Evolutionary conservation across 1,140 invertebrate species (phyloP).

Genomic region (Rhyzopertha dominica): DNA sequence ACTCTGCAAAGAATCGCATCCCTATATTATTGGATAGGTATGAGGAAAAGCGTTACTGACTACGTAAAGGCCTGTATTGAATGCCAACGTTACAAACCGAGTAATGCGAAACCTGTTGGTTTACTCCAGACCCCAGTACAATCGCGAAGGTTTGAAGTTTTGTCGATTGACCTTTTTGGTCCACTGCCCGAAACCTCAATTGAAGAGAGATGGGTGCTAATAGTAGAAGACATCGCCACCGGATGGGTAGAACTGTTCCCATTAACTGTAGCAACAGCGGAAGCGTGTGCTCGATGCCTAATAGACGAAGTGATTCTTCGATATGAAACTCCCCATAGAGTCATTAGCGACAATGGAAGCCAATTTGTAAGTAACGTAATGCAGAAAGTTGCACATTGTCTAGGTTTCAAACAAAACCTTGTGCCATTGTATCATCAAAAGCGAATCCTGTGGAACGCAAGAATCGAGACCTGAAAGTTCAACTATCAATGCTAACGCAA

Average conservation of each 20-base stretch:
- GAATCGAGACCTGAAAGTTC: constrained; percentile 43
- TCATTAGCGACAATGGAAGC: constrained; percentile 28
- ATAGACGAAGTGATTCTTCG: constrained; percentile 25
- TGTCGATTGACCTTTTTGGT: constrained; percentile 35
- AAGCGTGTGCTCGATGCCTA: constrained; percentile 17
- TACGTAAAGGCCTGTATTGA: too few relatives aligned
- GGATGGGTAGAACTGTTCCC: constrained; percentile 30
- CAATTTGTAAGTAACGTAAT: constrained; percentile 34
- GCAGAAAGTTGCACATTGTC: constrained; percentile 34
- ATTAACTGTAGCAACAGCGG: constrained; percentile 21
- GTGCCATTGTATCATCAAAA: constrained; percentile 40
- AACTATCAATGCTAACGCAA: constrained; percentile 33
- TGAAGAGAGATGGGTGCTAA: constrained; percentile 19
- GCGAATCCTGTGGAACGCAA: constrained; percentile 44
- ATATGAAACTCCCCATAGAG: constrained; percentile 18
- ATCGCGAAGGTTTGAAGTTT: constrained; percentile 30
- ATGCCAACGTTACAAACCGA: constrained; percentile 19
- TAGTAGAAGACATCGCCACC: constrained; percentile 24
- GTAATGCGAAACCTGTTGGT: constrained; percentile 30
- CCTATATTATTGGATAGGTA: too few relatives aligned
- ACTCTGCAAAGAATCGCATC: too few relatives aligned
- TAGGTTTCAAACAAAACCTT: constrained; percentile 37
- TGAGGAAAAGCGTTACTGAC: too few relatives aligned
- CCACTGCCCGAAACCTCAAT: constrained; percentile 14
- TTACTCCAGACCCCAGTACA: constrained; percentile 30